Percentiles rank a stretch among this genome's conserved stretches.
Conservation (phyloP, 2,797 vertebrate species). For the Carcharodon carcharias region DNA sequence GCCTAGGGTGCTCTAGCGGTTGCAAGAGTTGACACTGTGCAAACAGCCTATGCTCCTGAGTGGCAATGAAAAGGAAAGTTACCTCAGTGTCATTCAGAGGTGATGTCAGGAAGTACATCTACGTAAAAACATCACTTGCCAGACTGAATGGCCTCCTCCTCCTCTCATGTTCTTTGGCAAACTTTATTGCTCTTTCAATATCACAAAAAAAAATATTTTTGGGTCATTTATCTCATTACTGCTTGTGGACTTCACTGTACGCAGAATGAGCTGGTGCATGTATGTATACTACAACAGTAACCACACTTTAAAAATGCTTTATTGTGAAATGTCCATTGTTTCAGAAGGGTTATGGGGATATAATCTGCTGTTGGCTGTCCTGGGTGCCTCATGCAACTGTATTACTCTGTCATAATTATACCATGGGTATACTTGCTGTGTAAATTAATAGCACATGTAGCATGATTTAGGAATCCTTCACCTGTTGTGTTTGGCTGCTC, state of each 20-base stretch:
- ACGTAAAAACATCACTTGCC: not conserved
- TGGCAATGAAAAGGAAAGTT: not conserved
- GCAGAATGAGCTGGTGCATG: not conserved
- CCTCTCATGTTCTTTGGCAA: not conserved
- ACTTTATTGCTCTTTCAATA: not conserved
- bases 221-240: not conserved
- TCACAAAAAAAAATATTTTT: not conserved
- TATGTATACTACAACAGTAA: too few species aligned
- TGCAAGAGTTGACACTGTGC: not conserved
- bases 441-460: too few species aligned
- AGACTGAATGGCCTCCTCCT: not conserved
- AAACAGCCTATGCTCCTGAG: not conserved
- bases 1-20: not conserved
- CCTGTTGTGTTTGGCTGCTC: too few species aligned
- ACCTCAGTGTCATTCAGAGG: not conserved
- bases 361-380: too few species aligned
- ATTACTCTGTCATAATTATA: too few species aligned
- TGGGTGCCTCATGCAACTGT: too few species aligned
- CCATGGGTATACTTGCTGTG: too few species aligned
- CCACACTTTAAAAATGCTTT: too few species aligned
- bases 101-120: not conserved
- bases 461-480: too few species aligned
- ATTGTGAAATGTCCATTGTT: not conserved
- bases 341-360: not conserved
- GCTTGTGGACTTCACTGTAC: not conserved